Evolutionary conservation across 2,888 invertebrate species (phyloP).

Genomic region (Agapostemon virescens): DNA sequence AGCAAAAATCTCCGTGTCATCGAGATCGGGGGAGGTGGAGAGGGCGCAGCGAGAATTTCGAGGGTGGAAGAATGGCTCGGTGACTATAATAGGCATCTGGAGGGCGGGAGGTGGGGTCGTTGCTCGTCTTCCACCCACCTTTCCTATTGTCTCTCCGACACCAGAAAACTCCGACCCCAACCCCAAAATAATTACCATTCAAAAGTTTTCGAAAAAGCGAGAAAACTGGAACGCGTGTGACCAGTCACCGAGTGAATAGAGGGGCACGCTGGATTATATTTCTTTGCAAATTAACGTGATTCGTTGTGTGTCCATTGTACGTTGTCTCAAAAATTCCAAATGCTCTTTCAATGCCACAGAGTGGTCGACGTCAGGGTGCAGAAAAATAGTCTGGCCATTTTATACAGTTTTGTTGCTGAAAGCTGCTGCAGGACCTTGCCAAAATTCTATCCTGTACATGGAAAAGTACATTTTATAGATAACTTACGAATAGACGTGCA

Average conservation of each 20-base stretch:
- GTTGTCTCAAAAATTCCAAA: constrained; percentile 8
- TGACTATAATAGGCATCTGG: constrained; percentile 52
- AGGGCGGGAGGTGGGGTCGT: constrained; percentile 25
- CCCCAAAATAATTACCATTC: constrained; percentile 37
- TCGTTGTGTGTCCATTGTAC: not conserved
- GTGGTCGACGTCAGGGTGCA: not conserved
- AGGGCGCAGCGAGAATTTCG: constrained; percentile 38
- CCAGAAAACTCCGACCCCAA: not conserved
- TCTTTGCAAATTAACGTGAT: not conserved
- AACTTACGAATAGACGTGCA: too few relatives aligned
- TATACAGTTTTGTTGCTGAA: not conserved
- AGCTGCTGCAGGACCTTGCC: not conserved
- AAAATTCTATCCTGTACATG: not conserved
- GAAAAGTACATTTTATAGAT: too few relatives aligned
- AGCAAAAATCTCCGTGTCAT: constrained; percentile 62
- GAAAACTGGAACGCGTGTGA: constrained; percentile 9
- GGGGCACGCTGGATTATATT: not conserved
- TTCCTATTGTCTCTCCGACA: constrained; percentile 26
- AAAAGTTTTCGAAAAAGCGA: constrained; percentile 4
- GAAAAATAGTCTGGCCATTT: not conserved
- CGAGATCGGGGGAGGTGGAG: constrained; percentile 27
- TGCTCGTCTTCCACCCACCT: constrained; percentile 35
- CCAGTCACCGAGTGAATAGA: not conserved
- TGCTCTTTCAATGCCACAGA: not conserved
- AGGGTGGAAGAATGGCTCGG: constrained; percentile 58